Base-by-base conservation (phyloP, 2,888 invertebrate genomes). In the Chalcosyrphus nemorum region DNA sequence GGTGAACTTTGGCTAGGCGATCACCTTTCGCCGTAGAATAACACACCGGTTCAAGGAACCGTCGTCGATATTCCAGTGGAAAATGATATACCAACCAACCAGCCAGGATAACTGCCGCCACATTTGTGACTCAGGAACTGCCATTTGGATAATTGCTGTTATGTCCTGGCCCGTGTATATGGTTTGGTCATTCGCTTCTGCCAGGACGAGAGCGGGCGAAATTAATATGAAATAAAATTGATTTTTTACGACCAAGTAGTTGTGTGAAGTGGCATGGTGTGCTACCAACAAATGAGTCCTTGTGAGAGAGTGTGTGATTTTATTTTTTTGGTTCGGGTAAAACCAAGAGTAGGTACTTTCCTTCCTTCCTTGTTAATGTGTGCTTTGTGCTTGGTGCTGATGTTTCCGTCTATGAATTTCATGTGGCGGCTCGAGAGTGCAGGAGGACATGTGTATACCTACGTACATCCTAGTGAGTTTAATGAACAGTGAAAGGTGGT, bases 161-260 rank as follows among this genome's bases (percentile, higher is more conserved):
- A n/a, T n/a, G 82, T 74, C 66, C 75, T 77, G 54, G 52, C 41
- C 66, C n/a, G 71, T 17, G 65, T 70, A 41, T 43, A 32, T 19
- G 43, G 41, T 32, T n/a, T 4, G 19, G 24, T 24, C 24, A 24
- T 24, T 24, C 24, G 24, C 24, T 24, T 24, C 4, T 1, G 11
- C 3, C 19, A 4, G n/a, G 7, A n/a, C 6, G n/a, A 63, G 17
- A n/a, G 43, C 24, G 11, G 68, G 35, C 45, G 3, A 52, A 72
- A 78, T 82, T 82, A 82, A 72, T 74, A 68, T 78, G 72, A 78
- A 82, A 82, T 82, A 78, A 82, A 82, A 82, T 82, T 82, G 82
- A 82, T 78, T 82, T 82, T 74, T 78, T 78, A 82, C 72, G 82
- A 82, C 35, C 77, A 45, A 65, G 68, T 76, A 66, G 77, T 71